Evolutionary conservation across 2,888 invertebrate genomes (phyloP), one percentile per base, ranked within the genome.

Genomic region (Sphaeridia pumilis): DNA sequence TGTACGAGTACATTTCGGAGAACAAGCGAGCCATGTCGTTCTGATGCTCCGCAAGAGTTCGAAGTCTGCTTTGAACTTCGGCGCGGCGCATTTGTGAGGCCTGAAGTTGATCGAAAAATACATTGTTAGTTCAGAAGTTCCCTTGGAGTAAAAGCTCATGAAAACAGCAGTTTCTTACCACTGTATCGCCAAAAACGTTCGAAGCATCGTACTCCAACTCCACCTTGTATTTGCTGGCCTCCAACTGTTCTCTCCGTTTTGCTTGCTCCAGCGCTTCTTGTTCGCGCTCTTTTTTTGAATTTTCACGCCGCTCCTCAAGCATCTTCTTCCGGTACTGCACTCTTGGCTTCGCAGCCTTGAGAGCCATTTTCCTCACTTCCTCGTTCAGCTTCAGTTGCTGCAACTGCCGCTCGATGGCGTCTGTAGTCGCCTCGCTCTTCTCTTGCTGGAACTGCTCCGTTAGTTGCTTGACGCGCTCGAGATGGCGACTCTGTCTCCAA

Each of bases 1-100:
- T 59, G 49, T 63, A 65, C 22, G 59, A 60, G 34, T 65, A 64
- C n/a, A 56, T 48, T 36, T 63, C 57, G 25, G 48, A 45, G 45
- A 65, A 65, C 25, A 63, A 61, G n/a, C 54, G 53, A 7, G 57
- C 52, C 34, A 58, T 50, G 10, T 55, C 52, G 5, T 46, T 45
- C 12, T 58, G 52, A 3, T 55, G 54, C 17, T 38, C 38, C 5
- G 38, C 38, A 5, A 14, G 38, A 17, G 38, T 20, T 38, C 38
- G 22, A 1, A 3, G 7, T 3, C 25, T 20, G 12, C 43, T 4
- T 34, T 52, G 36, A 1, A 48, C 52, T 21, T 63, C 63, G 47
- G 57, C 49, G 1, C 51, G 49, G 27, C 64, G 49, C 22, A 64
- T 54, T 24, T 58, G 31, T 20, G 56, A 53, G 2, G 61, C 56